phyloP scores from a whole-genome alignment of 2,113 vertebrate genomes.

The Eulemur rufifrons region DNA sequence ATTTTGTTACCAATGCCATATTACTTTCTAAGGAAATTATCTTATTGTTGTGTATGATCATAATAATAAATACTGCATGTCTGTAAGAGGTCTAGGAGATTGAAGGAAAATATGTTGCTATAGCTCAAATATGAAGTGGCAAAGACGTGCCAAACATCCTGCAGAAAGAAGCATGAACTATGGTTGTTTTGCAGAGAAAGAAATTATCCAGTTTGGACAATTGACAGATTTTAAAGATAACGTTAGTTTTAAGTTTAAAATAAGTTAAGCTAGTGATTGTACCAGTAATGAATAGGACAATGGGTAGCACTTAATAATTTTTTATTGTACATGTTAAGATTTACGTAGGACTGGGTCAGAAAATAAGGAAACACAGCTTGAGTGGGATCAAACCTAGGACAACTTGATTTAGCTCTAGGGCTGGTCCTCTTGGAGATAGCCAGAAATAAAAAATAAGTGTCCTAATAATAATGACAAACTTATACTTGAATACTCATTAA shows the following conservation, averaged over 20 bases:
- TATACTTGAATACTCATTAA: not conserved
- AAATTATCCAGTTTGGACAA: not conserved
- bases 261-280: not conserved
- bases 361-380: not conserved
- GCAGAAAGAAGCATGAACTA: not conserved
- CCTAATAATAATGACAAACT: not conserved
- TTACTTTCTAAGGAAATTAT: not conserved
- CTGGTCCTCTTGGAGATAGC: not conserved
- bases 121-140: not conserved
- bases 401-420: not conserved
- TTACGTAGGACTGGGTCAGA: not conserved
- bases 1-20: not conserved
- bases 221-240: not conserved
- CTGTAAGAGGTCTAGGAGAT: not conserved
- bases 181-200: not conserved
- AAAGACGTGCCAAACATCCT: not conserved
- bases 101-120: not conserved
- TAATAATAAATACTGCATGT: not conserved
- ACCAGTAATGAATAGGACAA: not conserved
- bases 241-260: constrained; percentile 29
- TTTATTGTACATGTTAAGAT: not conserved
- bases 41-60: not conserved
- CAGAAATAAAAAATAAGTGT: not conserved
- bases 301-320: not conserved
- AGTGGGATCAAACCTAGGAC: not conserved